These are phyloP conservation scores for Microtus oregoni DNA, from an alignment of 2,113 vertebrate species.

Conservation along the genomic window DNA sequence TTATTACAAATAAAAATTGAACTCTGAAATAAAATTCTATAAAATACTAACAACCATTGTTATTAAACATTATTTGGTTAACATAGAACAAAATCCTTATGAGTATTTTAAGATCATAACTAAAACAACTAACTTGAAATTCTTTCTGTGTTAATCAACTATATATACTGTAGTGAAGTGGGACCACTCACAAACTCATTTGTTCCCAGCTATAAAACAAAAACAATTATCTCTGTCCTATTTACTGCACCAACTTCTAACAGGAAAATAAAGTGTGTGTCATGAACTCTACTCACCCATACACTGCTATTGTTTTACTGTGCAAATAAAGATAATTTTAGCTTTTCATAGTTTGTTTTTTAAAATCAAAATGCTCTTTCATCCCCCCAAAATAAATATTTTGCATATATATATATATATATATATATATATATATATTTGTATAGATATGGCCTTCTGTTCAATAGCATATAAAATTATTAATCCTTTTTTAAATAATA, in stretches of 20 bases:
- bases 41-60: background rate
- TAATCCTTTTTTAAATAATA: slow-evolving; percentile 8
- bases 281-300: background rate
- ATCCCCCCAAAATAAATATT: background rate
- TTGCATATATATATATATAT: no score
- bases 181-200: background rate
- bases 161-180: background rate
- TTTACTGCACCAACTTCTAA: background rate
- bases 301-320: background rate
- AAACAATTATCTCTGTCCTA: background rate
- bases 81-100: background rate
- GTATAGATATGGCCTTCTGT: background rate
- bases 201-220: background rate
- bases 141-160: background rate
- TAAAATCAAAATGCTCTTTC: background rate
- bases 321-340: background rate
- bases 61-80: background rate
- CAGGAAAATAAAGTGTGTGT: background rate
- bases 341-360: background rate
- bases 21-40: background rate
- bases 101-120: background rate
- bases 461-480: background rate
- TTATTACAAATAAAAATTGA: slow-evolving; percentile 4
- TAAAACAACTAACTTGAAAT: background rate
- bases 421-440: no score